A percentile compares a stretch with the other conserved stretches of the same genome.
Evolutionary conservation across 2,113 vertebrate species (phyloP).

Genomic region (Eira barbara): DNA sequence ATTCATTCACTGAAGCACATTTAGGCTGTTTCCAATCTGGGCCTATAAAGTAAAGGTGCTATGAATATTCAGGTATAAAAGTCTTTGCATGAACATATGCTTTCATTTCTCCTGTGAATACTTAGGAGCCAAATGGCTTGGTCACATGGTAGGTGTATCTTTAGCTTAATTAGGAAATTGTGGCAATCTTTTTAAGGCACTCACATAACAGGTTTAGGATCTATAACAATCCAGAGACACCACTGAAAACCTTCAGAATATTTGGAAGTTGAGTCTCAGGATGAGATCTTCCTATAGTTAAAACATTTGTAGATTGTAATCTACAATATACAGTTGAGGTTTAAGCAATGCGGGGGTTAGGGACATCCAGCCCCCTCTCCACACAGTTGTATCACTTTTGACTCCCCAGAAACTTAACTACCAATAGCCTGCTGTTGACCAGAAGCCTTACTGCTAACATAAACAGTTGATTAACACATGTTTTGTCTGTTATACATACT

Average conservation of each 20-base stretch:
- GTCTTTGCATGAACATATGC: neutral
- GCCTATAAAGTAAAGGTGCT: constrained; percentile 36
- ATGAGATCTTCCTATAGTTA: neutral
- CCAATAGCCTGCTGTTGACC: neutral
- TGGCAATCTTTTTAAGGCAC: constrained; percentile 1
- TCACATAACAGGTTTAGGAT: neutral
- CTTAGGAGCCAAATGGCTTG: neutral
- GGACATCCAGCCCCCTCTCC: neutral
- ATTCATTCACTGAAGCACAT: neutral
- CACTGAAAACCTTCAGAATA: neutral
- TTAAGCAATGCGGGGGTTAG: neutral
- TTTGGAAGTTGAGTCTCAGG: neutral
- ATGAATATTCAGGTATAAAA: neutral
- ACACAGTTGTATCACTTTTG: neutral
- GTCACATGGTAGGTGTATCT: neutral
- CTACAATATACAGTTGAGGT: neutral
- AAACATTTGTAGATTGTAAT: neutral
- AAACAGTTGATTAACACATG: neutral
- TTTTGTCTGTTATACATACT: neutral
- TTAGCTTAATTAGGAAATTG: constrained; percentile 42
- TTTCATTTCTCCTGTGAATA: constrained; percentile 51
- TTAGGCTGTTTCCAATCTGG: constrained; percentile 30
- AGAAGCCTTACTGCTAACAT: neutral
- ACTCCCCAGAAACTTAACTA: neutral
- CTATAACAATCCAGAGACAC: neutral